Evolutionary conservation across 1,140 invertebrate species (phyloP).

Genomic region (Caenorhabditis inopinata): DNA sequence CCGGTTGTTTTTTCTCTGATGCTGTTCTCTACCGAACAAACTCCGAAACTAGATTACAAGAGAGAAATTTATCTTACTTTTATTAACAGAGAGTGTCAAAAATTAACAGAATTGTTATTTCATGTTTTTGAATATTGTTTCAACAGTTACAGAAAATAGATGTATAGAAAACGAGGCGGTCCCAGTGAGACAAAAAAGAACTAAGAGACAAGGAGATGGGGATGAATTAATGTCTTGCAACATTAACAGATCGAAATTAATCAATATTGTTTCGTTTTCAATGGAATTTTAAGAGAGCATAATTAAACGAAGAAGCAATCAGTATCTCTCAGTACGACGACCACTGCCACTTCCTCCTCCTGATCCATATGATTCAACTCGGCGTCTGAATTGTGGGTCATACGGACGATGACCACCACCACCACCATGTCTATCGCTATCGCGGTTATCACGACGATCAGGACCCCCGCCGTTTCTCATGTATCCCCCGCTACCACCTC

Average conservation of each 20-base stretch:
- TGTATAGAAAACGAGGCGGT: neutral
- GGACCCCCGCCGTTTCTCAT: neutral
- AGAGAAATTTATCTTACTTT: too few relatives aligned
- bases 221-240: neutral
- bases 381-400: constrained; percentile 12
- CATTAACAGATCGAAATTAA: neutral
- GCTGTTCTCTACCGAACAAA: too few relatives aligned
- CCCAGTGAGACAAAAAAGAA: neutral
- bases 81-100: too few relatives aligned
- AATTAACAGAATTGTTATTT: too few relatives aligned
- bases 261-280: too few relatives aligned
- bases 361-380: constrained; percentile 11
- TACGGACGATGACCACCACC: neutral
- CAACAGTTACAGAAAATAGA: neutral
- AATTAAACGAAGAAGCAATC: too few relatives aligned
- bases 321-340: neutral
- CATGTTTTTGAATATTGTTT: too few relatives aligned
- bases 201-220: too few relatives aligned
- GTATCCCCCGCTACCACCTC: neutral
- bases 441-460: neutral
- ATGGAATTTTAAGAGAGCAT: too few relatives aligned
- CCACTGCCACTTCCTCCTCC: neutral
- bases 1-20: too few relatives aligned
- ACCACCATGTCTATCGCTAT: neutral
- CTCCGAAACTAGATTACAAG: too few relatives aligned